A percentile compares a stretch with the other conserved stretches of the same genome.
phyloP scores from a whole-genome alignment of 64 coral and sea anemone species.

The Pachyseris speciosa region DNA sequence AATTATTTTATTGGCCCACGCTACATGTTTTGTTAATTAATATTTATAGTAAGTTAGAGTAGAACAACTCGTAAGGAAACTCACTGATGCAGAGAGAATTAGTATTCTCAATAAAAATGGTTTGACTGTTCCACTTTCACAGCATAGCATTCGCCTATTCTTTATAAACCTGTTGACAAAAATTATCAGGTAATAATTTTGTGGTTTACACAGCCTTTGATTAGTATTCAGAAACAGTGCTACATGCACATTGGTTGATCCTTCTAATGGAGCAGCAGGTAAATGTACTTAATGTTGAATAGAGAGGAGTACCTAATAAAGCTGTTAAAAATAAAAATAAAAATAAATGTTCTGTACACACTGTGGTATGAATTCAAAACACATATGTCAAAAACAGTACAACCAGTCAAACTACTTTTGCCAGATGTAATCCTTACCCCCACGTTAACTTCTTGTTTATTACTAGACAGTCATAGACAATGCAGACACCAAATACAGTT shows the following conservation, averaged over 20 bases:
- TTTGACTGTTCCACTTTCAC: neutral
- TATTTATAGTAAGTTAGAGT: too few relatives aligned
- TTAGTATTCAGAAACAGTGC: too few relatives aligned
- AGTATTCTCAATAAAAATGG: neutral
- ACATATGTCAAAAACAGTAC: neutral
- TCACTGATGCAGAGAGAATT: slow-evolving; percentile 3
- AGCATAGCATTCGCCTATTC: neutral
- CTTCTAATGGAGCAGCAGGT: too few relatives aligned
- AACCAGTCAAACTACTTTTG: neutral
- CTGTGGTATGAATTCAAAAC: neutral
- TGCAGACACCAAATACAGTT: slow-evolving; percentile 91
- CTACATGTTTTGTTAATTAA: neutral
- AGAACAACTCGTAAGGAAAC: neutral
- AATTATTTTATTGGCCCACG: too few relatives aligned
- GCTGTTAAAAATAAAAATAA: too few relatives aligned
- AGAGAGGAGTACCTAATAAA: too few relatives aligned
- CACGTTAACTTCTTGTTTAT: slow-evolving; percentile 39
- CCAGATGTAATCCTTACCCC: slow-evolving; percentile 19
- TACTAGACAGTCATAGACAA: slow-evolving; percentile 82
- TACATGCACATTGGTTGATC: too few relatives aligned
- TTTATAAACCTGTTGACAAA: neutral
- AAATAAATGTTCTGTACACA: too few relatives aligned
- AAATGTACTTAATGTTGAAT: too few relatives aligned
- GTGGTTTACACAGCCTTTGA: neutral
- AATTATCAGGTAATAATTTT: neutral